Evolutionary conservation across 2,797 vertebrate species (phyloP), one percentile per base, ranked within the genome.

Genomic region (Xyrichtys novacula): DNA sequence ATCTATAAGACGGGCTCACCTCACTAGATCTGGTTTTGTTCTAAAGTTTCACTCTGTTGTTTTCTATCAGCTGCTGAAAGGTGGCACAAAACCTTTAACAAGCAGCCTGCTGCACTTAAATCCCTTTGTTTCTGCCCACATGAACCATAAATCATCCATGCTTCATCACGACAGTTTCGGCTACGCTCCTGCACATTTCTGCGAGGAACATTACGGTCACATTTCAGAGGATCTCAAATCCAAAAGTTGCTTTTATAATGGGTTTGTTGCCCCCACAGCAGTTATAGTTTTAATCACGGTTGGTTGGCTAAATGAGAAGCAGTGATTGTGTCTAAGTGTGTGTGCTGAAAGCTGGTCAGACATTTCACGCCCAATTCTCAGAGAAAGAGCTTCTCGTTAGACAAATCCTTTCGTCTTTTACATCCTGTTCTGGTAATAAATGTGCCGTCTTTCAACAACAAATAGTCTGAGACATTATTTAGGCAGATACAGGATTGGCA

Each of bases 71-170:
- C 42, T 23, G 9, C 42, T 55, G 17, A 78, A 66, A 52, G 57
- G 64, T 58, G 49, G 70, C 56, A 77, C 59, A 79, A 52, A 78
- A 81, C 61, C 73, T 80, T 39, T 25, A 78, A 76, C 78, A 85
- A 74, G 60, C 68, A 55, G 62, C 74, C 81, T 25, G 64, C 71
- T 82, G 61, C 80, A 74, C 83, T 88, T 69, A 78, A 86, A 84
- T 72, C 71, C 68, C 46, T 44, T 55, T 20, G 61, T 85, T 78
- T 79, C 69, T 62, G 55, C 65, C 64, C 69, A 73, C 73, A 71
- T 79, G 53, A 85, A 84, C 78, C 83, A 91, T 91, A 89, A 91
- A 93, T 92, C 86, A 90, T 86, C 82, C 71, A 59, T 20, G 75
- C 50, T 72, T 87, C 67, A 58, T 88, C 78, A 85, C 89, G 89